phyloP scores from a whole-genome alignment of 2,888 invertebrate species.

The Seira musarum region DNA sequence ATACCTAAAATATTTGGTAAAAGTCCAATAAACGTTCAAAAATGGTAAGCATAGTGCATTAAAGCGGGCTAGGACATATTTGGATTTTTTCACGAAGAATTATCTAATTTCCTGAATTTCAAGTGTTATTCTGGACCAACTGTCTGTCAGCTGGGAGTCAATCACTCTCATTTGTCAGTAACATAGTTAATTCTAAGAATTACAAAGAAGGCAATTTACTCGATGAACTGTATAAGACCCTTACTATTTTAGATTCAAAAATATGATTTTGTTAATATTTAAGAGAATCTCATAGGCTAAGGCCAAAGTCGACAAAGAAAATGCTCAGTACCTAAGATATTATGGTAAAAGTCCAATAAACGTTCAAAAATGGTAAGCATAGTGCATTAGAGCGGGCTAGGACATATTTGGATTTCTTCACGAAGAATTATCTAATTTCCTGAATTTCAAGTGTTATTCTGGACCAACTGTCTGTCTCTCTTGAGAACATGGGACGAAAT shows the following conservation, averaged over 20 bases:
- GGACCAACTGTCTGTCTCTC: conserved; percentile 47
- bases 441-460: conserved; percentile 65
- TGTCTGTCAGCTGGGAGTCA: conserved; percentile 17
- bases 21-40: background rate
- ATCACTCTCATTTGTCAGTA: background rate
- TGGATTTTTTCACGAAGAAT: conserved; percentile 36
- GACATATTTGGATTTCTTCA: background rate
- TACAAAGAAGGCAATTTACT: background rate
- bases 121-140: conserved; percentile 65
- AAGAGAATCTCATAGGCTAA: too few relatives aligned
- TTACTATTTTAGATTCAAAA: too few relatives aligned
- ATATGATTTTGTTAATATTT: too few relatives aligned
- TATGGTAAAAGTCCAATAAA: background rate
- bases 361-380: background rate
- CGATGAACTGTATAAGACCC: too few relatives aligned
- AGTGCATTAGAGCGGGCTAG: background rate
- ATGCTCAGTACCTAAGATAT: background rate
- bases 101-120: conserved; percentile 65
- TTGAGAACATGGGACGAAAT: background rate
- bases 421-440: conserved; percentile 65
- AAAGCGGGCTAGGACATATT: background rate
- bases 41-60: background rate
- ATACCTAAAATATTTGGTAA: background rate
- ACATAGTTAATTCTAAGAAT: too few relatives aligned
- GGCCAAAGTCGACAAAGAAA: too few relatives aligned